A percentile compares a stretch with the other conserved stretches of the same genome.
Conservation (phyloP, 2,797 vertebrate species). For the Pipistrellus kuhlii region DNA sequence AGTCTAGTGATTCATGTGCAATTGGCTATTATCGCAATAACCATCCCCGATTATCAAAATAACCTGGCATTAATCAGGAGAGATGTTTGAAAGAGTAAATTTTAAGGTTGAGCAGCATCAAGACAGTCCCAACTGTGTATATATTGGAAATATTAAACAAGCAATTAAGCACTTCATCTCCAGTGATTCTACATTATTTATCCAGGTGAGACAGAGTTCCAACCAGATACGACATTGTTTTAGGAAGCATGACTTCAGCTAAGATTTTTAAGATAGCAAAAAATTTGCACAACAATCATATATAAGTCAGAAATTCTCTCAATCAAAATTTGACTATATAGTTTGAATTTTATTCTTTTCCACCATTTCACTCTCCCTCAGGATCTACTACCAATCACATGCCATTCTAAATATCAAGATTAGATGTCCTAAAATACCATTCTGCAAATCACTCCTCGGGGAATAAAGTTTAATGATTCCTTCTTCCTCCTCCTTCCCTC, state of each 20-base stretch:
- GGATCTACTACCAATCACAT: not conserved
- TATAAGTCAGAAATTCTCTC: conserved; percentile 38
- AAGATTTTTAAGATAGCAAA: conserved; percentile 28
- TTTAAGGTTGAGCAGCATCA: conserved; percentile 68
- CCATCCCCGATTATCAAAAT: conserved; percentile 56
- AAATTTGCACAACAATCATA: not conserved
- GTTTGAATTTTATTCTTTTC: conserved; percentile 15
- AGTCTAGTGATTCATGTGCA: not conserved
- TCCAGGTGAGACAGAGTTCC: conserved; percentile 71
- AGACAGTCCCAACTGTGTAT: conserved; percentile 52
- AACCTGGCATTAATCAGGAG: conserved; percentile 37
- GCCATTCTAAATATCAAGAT: conserved; percentile 1
- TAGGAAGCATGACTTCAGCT: conserved; percentile 45
- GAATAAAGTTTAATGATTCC: not conserved
- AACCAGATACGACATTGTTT: conserved; percentile 56
- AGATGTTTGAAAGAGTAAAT: conserved; percentile 63
- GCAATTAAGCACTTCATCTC: conserved; percentile 65
- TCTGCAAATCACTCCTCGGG: not conserved
- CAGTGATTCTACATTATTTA: conserved; percentile 70
- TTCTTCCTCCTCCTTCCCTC: not conserved
- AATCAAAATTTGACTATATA: conserved; percentile 36
- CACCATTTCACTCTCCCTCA: not conserved
- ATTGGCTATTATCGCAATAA: conserved; percentile 35
- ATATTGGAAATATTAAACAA: conserved; percentile 68
- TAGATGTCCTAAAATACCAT: not conserved